A percentile compares a stretch with the other conserved stretches of the same genome.
phyloP scores from a whole-genome alignment of 2,888 invertebrate species.

The Nasonia oneida region DNA sequence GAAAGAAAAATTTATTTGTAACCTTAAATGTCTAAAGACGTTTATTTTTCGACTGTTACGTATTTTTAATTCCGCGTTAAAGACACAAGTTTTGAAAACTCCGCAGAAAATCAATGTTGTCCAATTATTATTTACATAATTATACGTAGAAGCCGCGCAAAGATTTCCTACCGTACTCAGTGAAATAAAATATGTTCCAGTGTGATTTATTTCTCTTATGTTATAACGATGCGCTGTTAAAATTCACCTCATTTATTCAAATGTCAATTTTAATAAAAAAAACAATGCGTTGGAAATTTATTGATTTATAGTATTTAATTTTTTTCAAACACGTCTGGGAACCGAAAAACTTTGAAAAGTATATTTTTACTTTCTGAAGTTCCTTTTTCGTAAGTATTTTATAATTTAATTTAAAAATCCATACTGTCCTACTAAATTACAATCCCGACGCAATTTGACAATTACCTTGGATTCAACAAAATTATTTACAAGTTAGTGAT shows the following conservation, averaged over 20 bases:
- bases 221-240: constrained; percentile 49
- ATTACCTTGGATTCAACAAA: neutral
- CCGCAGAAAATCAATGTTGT: constrained; percentile 46
- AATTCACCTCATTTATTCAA: constrained; percentile 56
- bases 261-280: constrained; percentile 57
- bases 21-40: constrained; percentile 13
- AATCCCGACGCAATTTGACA: neutral
- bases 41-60: constrained; percentile 24
- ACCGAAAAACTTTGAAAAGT: constrained; percentile 20
- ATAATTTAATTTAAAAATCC: neutral
- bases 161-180: constrained; percentile 50
- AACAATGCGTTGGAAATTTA: constrained; percentile 51
- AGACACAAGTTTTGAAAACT: constrained; percentile 46
- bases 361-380: constrained; percentile 1
- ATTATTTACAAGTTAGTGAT: constrained; percentile 12
- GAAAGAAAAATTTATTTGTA: constrained; percentile 25
- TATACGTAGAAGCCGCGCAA: constrained; percentile 41
- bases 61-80: constrained; percentile 21
- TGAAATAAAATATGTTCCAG: constrained; percentile 51
- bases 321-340: constrained; percentile 15
- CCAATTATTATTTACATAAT: constrained; percentile 55
- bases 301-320: constrained; percentile 15
- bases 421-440: neutral
- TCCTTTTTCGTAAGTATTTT: neutral
- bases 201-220: constrained; percentile 50